Percentiles rank a stretch among this genome's conserved stretches.
These are phyloP conservation scores for Vannuccia rotundouncinata DNA, from an alignment of 2,888 invertebrate genomes.

Conservation along the genomic window DNA sequence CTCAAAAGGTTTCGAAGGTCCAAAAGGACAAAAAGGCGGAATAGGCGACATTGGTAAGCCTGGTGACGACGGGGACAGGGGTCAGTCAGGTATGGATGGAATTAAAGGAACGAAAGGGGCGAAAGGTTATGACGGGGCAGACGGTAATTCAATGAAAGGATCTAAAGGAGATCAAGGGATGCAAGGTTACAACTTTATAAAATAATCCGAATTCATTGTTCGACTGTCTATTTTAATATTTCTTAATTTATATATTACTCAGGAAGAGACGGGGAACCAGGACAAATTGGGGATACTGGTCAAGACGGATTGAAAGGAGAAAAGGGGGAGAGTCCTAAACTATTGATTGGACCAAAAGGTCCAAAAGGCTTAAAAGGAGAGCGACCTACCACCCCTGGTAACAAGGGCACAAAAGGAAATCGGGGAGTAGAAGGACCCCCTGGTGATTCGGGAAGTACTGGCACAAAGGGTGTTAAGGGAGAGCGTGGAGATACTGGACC, in stretches of 20 bases:
- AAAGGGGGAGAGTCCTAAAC: not conserved
- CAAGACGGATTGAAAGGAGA: not conserved
- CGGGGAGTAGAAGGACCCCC: conserved; percentile 6
- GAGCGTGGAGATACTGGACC: conserved; percentile 7
- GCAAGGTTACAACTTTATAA: not conserved
- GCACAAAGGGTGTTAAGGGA: conserved; percentile 8
- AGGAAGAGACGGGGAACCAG: not conserved
- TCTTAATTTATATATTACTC: not conserved
- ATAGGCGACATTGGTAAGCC: conserved; percentile 7
- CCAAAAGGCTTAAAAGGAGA: not conserved
- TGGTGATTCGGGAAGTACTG: conserved; percentile 14
- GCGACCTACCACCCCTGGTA: not conserved
- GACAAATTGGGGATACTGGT: not conserved
- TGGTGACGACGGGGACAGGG: not conserved
- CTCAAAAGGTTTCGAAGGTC: not conserved
- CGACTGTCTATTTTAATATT: not conserved
- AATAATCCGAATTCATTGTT: not conserved
- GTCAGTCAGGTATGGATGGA: conserved; percentile 1
- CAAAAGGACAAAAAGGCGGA: conserved; percentile 8
- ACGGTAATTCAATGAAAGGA: conserved; percentile 1
- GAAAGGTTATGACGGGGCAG: conserved; percentile 24
- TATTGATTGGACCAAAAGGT: not conserved
- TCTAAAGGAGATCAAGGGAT: not conserved
- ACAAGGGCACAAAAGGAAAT: not conserved
- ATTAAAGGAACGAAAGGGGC: conserved; percentile 4